Evolutionary conservation across 2,797 vertebrate genomes (phyloP), one percentile per base, ranked within the genome.

Genomic region (Eutrigla gurnardus): DNA sequence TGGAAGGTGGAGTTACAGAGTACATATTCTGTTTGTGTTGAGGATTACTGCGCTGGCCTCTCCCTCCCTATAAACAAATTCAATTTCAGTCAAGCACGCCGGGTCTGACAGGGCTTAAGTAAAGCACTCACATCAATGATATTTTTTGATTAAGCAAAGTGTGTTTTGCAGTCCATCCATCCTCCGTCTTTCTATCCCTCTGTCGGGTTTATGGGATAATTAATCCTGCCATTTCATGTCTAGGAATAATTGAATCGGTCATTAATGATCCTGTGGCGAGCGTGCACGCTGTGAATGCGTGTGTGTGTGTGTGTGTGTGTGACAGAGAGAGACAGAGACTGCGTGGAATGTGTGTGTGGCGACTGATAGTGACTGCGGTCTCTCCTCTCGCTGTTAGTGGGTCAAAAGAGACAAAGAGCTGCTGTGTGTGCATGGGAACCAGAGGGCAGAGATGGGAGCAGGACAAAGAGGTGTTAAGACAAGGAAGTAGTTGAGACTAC

Each of bases 381-480:
- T 81, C 72, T 82, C 73, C 60, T 81, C 75, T 86, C 71, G 40
- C 72, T 78, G 77, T 86, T 90, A 83, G 70, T 85, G 81, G 86
- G 84, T 72, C 83, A 85, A 36, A 32, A 57, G 63, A 82, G 74
- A 93, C 92, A 94, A 93, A 92, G 92, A 88, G 81, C 82, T 73
- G 88, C 84, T 88, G 83, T 94, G 81, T 79, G 59, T 79, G 65
- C 78, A 83, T 91, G 90, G 88, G 88, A 91, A 91, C 66, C 70
- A 73, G 76, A 75, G 80, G 42, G 46, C 53, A 71, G 71, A 54
- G 54, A 73, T 43, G 70, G 65, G 74, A 67, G 45, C 63, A 45
- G 73, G 73, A 81, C 78, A 70, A 70, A 70, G 77, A 85, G 75
- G 73, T 83, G 73, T 87, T 58, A 64, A 89, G 40, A 75, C 45